A percentile compares a stretch with the other conserved stretches of the same genome.
These are phyloP conservation scores for Netelia fuscicornis DNA, from an alignment of 2,888 invertebrate species.

Conservation along the genomic window DNA sequence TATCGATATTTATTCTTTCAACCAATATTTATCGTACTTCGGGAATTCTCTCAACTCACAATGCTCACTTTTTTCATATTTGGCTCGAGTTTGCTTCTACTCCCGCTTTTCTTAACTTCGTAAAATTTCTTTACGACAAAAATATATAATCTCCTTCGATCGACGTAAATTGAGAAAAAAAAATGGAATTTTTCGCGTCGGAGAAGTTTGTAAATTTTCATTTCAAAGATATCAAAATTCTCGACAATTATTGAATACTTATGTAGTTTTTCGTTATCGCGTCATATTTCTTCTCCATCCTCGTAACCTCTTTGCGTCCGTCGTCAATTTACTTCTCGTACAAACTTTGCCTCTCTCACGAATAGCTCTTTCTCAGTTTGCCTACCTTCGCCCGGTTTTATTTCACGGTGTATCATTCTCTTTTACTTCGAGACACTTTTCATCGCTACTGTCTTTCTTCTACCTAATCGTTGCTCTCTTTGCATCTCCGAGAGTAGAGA, in stretches of 20 bases:
- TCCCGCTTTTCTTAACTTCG: slow-evolving; percentile 25
- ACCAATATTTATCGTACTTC: slow-evolving; percentile 64
- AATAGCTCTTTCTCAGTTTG: not conserved
- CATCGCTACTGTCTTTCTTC: slow-evolving; percentile 36
- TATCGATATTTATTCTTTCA: slow-evolving; percentile 60
- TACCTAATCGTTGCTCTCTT: slow-evolving; percentile 20
- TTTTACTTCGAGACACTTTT: slow-evolving; percentile 18
- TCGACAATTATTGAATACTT: not conserved
- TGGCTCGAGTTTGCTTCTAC: not conserved
- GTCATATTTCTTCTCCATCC: not conserved
- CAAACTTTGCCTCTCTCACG: not conserved
- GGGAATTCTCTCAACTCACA: slow-evolving; percentile 43
- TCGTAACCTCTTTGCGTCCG: not conserved
- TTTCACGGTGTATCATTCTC: slow-evolving; percentile 55
- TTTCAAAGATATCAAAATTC: no score
- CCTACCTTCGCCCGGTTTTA: slow-evolving; percentile 7
- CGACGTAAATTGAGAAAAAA: no score
- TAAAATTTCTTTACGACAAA: not conserved
- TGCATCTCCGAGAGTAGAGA: slow-evolving; percentile 58
- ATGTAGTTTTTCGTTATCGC: not conserved
- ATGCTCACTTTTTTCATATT: not conserved
- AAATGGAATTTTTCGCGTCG: no score
- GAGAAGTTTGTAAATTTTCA: no score
- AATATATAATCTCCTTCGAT: no score
- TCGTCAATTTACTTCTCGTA: slow-evolving; percentile 46